A percentile compares a stretch with the other conserved stretches of the same genome.
phyloP scores from a whole-genome alignment of 2,113 vertebrate species.

The Mohoua ochrocephala region DNA sequence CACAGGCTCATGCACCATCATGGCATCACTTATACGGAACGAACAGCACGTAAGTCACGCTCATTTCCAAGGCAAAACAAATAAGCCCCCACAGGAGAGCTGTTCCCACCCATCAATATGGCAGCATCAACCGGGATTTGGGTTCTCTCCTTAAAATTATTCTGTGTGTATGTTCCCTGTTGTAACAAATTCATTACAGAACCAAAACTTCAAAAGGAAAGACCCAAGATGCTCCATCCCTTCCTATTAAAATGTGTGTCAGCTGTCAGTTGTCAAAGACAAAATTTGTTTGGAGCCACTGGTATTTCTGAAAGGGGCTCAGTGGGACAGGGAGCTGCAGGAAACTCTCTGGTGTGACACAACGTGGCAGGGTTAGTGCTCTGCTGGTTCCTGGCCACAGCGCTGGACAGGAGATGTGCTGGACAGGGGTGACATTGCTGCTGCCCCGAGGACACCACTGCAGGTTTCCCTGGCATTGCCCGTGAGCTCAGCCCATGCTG shows the following conservation, averaged over 20 bases:
- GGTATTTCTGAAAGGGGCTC: not conserved
- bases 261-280: not conserved
- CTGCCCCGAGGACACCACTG: not conserved
- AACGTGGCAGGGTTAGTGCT: not conserved
- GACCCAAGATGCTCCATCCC: not conserved
- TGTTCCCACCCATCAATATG: fast-evolving
- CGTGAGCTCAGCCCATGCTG: fast-evolving
- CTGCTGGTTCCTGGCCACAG: not conserved
- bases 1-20: fast-evolving
- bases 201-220: not conserved
- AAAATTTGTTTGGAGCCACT: not conserved
- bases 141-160: not conserved
- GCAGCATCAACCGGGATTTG: not conserved
- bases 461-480: too few relatives aligned
- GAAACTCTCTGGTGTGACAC: fast-evolving
- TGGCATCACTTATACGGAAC: fast-evolving
- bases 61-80: not conserved
- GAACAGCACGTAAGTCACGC: not conserved
- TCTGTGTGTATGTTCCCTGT: fast-evolving
- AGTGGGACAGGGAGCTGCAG: not conserved
- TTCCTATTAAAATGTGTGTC: not conserved
- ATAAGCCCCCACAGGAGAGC: not conserved
- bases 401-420: fast-evolving
- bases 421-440: fast-evolving
- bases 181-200: not conserved